Evolutionary conservation across 23 tunicate species (phyloP).

Genomic region (Ascidia mentula): DNA sequence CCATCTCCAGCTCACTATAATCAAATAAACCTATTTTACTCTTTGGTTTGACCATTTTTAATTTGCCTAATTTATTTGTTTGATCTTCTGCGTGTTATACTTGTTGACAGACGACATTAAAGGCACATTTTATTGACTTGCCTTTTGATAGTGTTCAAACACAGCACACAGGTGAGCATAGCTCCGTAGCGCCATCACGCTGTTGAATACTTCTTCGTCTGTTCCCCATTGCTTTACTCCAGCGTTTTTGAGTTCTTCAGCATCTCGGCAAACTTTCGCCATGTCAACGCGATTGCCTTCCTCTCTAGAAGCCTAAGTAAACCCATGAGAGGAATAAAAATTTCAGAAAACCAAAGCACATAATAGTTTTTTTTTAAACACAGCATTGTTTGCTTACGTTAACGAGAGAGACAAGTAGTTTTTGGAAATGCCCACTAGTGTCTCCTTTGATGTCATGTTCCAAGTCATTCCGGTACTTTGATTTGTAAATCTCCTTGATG

Average conservation of each 20-base stretch:
- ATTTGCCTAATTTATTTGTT: too few species aligned
- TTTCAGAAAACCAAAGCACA: background rate
- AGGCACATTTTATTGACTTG: background rate
- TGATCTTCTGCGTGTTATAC: too few species aligned
- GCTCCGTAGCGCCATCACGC: constrained; percentile 17
- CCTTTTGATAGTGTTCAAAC: constrained; percentile 27
- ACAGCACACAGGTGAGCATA: constrained; percentile 30
- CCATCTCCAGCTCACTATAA: too few species aligned
- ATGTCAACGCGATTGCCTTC: background rate
- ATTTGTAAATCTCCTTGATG: constrained; percentile 24
- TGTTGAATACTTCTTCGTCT: constrained; percentile 20
- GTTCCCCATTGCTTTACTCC: constrained; percentile 39
- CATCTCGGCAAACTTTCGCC: background rate
- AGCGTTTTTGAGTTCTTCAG: background rate
- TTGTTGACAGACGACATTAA: too few species aligned
- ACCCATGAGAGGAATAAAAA: background rate
- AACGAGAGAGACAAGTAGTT: constrained; percentile 23
- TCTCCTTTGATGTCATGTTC: constrained; percentile 29
- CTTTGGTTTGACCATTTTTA: too few species aligned
- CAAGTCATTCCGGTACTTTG: constrained; percentile 22
- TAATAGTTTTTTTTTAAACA: background rate
- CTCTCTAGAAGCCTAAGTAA: background rate
- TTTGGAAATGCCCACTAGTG: constrained; percentile 27
- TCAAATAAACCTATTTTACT: too few species aligned
- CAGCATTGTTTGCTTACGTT: background rate